Percentiles rank a stretch among this genome's conserved stretches.
phyloP scores from a whole-genome alignment of 2,888 invertebrate genomes.

The Capitulum mitella region DNA sequence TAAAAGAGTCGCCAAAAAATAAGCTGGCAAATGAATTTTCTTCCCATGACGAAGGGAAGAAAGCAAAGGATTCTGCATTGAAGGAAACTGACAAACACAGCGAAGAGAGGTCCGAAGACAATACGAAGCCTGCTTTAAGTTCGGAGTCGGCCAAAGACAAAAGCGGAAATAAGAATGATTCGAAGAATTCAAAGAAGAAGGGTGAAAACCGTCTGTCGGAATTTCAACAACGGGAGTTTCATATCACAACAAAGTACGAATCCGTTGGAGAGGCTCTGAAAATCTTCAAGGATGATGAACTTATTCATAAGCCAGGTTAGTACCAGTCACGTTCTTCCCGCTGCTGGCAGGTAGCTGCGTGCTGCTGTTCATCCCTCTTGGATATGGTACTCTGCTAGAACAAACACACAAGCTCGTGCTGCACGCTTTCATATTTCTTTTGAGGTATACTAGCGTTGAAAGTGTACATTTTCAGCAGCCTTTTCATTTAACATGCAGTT shows the following conservation, averaged over 20 bases:
- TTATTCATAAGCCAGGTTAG: conserved; percentile 49
- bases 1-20: background rate
- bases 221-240: conserved; percentile 44
- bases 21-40: background rate
- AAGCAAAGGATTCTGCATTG: background rate
- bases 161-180: background rate
- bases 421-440: too few relatives aligned
- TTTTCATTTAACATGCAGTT: too few relatives aligned
- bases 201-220: background rate
- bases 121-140: background rate
- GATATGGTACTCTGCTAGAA: background rate
- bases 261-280: conserved; percentile 45
- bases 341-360: background rate
- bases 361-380: background rate
- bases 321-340: background rate
- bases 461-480: too few relatives aligned
- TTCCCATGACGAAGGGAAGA: background rate
- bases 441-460: background rate
- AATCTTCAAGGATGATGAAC: conserved; percentile 51
- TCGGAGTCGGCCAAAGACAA: background rate
- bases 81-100: background rate
- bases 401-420: background rate
- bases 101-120: background rate
- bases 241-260: conserved; percentile 44
- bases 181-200: background rate